Conservation (phyloP, 2,113 vertebrate species). For the Morone saxatilis region DNA sequence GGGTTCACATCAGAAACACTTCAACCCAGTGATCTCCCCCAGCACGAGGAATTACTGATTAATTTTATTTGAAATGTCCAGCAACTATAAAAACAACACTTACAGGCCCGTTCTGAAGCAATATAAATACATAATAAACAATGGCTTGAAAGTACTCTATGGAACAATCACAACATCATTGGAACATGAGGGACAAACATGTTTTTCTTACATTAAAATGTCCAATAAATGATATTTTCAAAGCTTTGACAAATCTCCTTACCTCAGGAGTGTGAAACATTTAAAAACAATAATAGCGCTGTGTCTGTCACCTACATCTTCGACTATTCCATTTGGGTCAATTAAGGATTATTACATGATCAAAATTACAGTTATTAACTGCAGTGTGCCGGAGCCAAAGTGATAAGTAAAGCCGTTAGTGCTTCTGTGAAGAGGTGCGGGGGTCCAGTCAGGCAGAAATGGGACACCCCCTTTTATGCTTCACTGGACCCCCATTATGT, state of each 20-base stretch:
- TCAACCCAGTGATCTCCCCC: neutral
- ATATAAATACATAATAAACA: slow-evolving; percentile 70
- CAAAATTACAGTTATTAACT: slow-evolving; percentile 21
- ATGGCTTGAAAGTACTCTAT: slow-evolving; percentile 45
- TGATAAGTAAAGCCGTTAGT: slow-evolving; percentile 28
- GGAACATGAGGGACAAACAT: slow-evolving; percentile 27
- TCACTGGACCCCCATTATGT: slow-evolving; percentile 67
- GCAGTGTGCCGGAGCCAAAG: slow-evolving; percentile 11
- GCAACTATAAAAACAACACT: slow-evolving; percentile 62
- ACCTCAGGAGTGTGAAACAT: slow-evolving; percentile 5
- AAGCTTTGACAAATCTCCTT: neutral
- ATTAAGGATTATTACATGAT: slow-evolving; percentile 35
- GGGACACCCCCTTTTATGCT: slow-evolving; percentile 56
- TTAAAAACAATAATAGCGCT: slow-evolving; percentile 4
- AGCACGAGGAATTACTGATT: slow-evolving; percentile 23
- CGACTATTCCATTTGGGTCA: slow-evolving; percentile 25
- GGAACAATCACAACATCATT: slow-evolving; percentile 38
- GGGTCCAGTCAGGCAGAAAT: slow-evolving; percentile 52
- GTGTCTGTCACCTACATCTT: slow-evolving; percentile 6
- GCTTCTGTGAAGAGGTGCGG: slow-evolving; percentile 30
- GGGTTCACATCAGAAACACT: neutral
- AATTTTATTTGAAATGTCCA: slow-evolving; percentile 63
- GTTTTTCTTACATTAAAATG: slow-evolving; percentile 17
- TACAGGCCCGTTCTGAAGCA: slow-evolving; percentile 64
- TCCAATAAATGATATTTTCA: slow-evolving; percentile 10